Evolutionary conservation across 2,888 invertebrate genomes (phyloP).

Genomic region (Campaea margaritaria): DNA sequence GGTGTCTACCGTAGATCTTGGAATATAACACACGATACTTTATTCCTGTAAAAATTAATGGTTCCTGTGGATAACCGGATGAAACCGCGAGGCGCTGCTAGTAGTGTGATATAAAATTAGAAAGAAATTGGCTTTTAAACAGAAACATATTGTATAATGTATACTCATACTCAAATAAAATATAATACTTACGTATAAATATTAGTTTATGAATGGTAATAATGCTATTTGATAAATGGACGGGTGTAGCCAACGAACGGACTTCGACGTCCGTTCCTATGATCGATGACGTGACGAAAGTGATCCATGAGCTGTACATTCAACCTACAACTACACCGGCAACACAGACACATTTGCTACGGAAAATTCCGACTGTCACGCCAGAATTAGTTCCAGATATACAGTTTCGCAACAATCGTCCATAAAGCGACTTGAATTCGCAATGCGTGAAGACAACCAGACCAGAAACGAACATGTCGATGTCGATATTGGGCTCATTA

Average conservation of each 20-base stretch:
- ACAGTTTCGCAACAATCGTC: slow-evolving; percentile 36
- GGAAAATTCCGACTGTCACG: slow-evolving; percentile 23
- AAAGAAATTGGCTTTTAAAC: no score
- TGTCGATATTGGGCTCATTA: slow-evolving; percentile 36
- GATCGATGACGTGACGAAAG: slow-evolving; percentile 55
- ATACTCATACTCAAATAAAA: no score
- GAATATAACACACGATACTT: no score
- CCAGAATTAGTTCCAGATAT: slow-evolving; percentile 26
- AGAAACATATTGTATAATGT: no score
- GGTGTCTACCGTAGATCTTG: no score
- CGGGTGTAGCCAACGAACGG: slow-evolving; percentile 21
- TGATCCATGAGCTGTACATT: slow-evolving; percentile 50
- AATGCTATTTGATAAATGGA: slow-evolving; percentile 26
- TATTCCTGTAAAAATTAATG: no score
- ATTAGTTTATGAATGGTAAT: no score
- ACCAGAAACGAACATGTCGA: slow-evolving; percentile 40
- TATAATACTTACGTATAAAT: slow-evolving; percentile 1
- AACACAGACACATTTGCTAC: slow-evolving; percentile 21
- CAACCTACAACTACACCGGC: slow-evolving; percentile 17
- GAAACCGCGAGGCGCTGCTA: no score
- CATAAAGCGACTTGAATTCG: slow-evolving; percentile 31
- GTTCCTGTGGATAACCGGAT: no score
- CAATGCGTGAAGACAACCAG: slow-evolving; percentile 40
- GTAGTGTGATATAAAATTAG: no score
- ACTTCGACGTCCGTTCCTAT: slow-evolving; percentile 38